Base-by-base conservation (phyloP, 2,113 vertebrate species). In the Isichthys henryi region DNA sequence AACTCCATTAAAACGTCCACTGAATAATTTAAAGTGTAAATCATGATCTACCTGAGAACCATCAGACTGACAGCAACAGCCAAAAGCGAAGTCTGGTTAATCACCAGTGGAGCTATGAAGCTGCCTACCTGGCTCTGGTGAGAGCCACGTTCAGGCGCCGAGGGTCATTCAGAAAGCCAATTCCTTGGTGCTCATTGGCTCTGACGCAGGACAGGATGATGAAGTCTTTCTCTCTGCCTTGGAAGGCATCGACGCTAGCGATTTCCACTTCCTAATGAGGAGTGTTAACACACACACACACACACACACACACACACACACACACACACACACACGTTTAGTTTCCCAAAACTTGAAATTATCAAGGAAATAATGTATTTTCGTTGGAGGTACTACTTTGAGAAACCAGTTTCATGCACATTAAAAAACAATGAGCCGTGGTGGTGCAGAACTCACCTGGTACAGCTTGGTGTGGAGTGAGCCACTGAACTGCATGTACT, bases 401-500 rank as follows among this genome's bases (percentile, higher is more conserved):
- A 27, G 62, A 70, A 10, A 53, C 15, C 3, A 27, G 8, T 27
- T 66, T 66, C 58, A 66, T 66, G 15, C 10, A 70, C 10, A 11
- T 23, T 31, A 11, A 27, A 70, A 80, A 5, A 39, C 70, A 13
- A 85, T 23, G 21, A 84, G 23, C 21, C 10, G 46, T 3, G 49
- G 35, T 15, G 21, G 46, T 39, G 11, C 58, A 19, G 21, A 74
- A 13, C 35, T 4, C 94, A 99, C 98, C 98, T 99, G 98, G 92
- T 99, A 99, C 43, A 99, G 97, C 91, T 99, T 99, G n/a, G 98
- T 99, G 93, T 99, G 98, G 92, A 99, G 94, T 43, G 98, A 99
- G 89, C 98, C 98, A 0, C 98, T 99, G 94, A 99, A 99, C 92
- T 99, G 98, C 98, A 99, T 99, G 95, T 99, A 99, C 93, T 99